phyloP scores from a whole-genome alignment of 2,888 invertebrate genomes.

The Germaria angustata region DNA sequence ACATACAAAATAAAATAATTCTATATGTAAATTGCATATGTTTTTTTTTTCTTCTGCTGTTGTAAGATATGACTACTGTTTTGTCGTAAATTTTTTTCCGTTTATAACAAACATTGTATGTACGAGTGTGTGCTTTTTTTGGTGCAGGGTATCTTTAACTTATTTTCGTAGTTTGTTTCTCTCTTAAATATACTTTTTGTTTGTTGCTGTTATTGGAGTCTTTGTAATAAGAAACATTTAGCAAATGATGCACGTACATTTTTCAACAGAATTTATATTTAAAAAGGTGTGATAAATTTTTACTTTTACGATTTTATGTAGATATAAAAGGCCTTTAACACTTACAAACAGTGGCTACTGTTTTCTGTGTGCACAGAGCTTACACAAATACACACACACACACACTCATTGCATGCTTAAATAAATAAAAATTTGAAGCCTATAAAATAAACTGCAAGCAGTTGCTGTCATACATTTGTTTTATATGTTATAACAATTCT shows the following conservation, averaged over 20 bases:
- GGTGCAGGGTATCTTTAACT: constrained; percentile 34
- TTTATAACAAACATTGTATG: constrained; percentile 38
- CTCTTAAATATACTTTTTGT: background rate
- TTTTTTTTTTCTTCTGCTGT: constrained; percentile 3
- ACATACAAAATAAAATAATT: background rate
- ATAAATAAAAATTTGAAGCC: background rate
- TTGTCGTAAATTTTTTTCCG: constrained; percentile 58
- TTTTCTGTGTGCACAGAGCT: background rate
- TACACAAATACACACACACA: background rate
- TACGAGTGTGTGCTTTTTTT: constrained; percentile 30
- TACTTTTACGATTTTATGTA: constrained; percentile 55
- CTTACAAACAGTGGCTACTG: constrained; percentile 41
- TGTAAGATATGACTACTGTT: constrained; percentile 65
- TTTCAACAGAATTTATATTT: constrained; percentile 61
- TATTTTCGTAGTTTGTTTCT: background rate
- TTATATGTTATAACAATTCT: background rate
- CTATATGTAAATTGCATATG: constrained; percentile 13
- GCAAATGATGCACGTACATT: constrained; percentile 65
- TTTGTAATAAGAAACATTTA: constrained; percentile 59
- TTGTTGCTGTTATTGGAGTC: constrained; percentile 7
- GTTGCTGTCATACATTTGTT: background rate
- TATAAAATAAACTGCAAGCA: background rate
- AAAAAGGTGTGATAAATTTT: constrained; percentile 66
- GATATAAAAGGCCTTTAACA: constrained; percentile 43
- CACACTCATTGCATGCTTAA: background rate